Conservation (phyloP, 2,113 vertebrate genomes). For the Centropristis striata region DNA sequence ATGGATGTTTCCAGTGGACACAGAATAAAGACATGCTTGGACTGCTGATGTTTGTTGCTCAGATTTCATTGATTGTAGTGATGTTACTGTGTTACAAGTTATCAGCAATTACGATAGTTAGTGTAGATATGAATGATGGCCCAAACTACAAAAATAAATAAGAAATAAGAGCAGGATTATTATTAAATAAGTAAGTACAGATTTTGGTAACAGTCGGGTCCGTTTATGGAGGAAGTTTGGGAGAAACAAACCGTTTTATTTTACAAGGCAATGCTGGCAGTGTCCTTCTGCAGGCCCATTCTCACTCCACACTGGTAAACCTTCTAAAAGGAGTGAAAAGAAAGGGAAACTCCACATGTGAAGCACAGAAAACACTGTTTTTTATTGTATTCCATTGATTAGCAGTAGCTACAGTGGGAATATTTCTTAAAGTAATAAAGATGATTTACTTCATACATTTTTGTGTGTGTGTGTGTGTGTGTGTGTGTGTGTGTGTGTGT, state of each 20-base stretch:
- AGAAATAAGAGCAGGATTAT: slow-evolving; percentile 1
- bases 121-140: not conserved
- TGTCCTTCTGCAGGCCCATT: not conserved
- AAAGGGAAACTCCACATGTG: not conserved
- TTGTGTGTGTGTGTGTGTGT: slow-evolving; percentile 25
- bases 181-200: not conserved
- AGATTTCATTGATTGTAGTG: not conserved
- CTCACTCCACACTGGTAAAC: too few species aligned
- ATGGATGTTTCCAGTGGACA: not conserved
- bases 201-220: not conserved
- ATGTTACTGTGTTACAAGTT: not conserved
- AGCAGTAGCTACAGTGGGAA: slow-evolving; percentile 20
- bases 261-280: not conserved
- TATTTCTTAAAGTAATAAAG: slow-evolving; percentile 50
- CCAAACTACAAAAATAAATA: not conserved
- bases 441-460: slow-evolving; percentile 50
- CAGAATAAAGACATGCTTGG: not conserved
- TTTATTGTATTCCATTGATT: slow-evolving; percentile 31
- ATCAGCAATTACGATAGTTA: not conserved
- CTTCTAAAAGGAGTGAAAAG: too few species aligned
- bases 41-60: not conserved
- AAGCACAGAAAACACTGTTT: slow-evolving; percentile 24
- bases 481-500: not conserved
- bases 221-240: not conserved
- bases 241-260: not conserved